Conservation (phyloP, 2,888 invertebrate species). For the Yponomeuta cagnagella region DNA sequence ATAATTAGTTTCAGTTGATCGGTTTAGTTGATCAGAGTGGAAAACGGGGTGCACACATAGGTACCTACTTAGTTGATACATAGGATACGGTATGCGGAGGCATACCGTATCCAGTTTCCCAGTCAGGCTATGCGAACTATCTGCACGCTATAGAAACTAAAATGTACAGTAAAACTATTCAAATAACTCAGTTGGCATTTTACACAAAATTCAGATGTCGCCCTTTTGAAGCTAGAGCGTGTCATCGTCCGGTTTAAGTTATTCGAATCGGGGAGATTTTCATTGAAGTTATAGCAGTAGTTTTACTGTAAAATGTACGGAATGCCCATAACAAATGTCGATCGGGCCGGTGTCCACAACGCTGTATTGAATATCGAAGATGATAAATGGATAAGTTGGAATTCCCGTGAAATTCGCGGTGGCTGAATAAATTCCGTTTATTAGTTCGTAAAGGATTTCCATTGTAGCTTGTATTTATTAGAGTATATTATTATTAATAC, state of each 20-base stretch:
- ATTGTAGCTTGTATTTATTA: not conserved
- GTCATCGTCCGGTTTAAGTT: not conserved
- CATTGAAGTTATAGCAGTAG: too few species aligned
- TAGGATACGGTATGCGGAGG: not conserved
- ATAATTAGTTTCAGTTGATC: too few species aligned
- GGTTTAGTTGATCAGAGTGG: too few species aligned
- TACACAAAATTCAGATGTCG: not conserved
- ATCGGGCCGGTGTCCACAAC: slow-evolving; percentile 41
- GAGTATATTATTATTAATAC: too few species aligned
- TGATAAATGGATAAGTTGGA: slow-evolving; percentile 53
- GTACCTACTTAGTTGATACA: not conserved
- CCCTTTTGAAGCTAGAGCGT: not conserved
- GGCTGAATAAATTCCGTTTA: not conserved
- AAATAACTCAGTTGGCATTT: not conserved
- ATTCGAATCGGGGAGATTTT: too few species aligned
- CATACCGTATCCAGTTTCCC: not conserved
- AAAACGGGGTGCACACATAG: not conserved
- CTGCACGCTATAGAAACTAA: slow-evolving; percentile 48
- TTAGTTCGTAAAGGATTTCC: not conserved
- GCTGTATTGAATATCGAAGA: slow-evolving; percentile 72
- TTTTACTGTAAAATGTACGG: slow-evolving; percentile 45
- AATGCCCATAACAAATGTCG: slow-evolving; percentile 47
- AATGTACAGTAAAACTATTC: slow-evolving; percentile 31
- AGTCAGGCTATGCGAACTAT: slow-evolving; percentile 57
- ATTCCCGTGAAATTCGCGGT: not conserved